A percentile compares a stretch with the other conserved stretches of the same genome.
phyloP scores from a whole-genome alignment of 2,888 invertebrate species.

The Muschampia plurimacula region DNA sequence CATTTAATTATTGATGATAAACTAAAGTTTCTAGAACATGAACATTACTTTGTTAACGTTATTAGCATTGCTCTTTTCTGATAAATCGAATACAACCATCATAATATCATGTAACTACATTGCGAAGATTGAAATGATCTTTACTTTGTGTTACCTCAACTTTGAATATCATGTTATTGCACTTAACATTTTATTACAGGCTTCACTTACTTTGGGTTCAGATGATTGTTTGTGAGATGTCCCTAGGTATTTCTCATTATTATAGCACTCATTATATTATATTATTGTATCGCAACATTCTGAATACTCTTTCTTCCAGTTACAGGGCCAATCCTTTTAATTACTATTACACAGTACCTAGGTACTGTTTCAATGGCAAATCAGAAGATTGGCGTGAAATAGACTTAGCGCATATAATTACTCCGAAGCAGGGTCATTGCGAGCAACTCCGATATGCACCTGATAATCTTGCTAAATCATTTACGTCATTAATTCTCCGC shows the following conservation, averaged over 20 bases:
- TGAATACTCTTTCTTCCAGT: constrained; percentile 9
- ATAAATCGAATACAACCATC: neutral
- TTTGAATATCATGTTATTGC: neutral
- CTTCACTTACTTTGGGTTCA: too few relatives aligned
- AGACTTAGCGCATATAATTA: constrained; percentile 34
- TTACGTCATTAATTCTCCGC: constrained; percentile 36
- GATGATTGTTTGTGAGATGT: too few relatives aligned
- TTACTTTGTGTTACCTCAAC: neutral
- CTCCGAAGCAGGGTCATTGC: constrained; percentile 34
- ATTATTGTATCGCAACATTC: neutral
- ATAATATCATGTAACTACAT: neutral
- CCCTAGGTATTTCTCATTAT: neutral
- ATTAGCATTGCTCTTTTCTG: neutral
- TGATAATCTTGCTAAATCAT: constrained; percentile 38
- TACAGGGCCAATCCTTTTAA: neutral
- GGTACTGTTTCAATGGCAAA: constrained; percentile 18
- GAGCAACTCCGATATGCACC: constrained; percentile 37
- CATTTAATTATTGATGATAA: neutral
- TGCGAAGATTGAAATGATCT: neutral
- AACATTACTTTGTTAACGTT: neutral
- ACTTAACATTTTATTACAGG: neutral
- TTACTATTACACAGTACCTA: neutral
- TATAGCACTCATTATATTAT: neutral
- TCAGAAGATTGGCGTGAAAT: constrained; percentile 36
- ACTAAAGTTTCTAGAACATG: neutral